Base-by-base conservation (phyloP, 2,797 vertebrate genomes). In the Ceyx erithaca region DNA sequence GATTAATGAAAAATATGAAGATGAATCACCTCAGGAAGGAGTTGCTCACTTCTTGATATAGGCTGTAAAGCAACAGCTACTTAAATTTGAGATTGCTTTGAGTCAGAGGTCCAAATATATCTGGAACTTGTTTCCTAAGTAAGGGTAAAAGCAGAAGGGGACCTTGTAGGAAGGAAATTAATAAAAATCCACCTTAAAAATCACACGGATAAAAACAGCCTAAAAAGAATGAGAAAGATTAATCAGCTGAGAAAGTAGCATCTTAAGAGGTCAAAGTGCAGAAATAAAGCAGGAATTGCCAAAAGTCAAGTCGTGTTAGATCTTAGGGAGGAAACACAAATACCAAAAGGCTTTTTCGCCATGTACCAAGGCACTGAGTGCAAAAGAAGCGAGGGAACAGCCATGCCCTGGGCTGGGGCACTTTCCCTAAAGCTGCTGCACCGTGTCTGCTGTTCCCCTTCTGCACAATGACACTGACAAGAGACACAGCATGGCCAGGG, bases 191-290 rank as follows among this genome's bases (percentile, higher is more conserved):
- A 87, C 79, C 33, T 89, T 89, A 69, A 93, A 85, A 92, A 80
- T 55, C 31, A 26, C 7, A 46, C 15, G 18, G 31, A 26, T 88
- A 84, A 79, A 66, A 80, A 69, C 20, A 85, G 14, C 10, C 51
- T 83, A 72, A 89, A 88, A 89, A 51, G 30, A 73, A 85, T 31
- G 14, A 83, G 57, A 57, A 71, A 87, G 61, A 64, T 58, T 78
- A 80, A 94, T 91, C 55, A 92, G 33, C 54, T 64, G 40, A 91
- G 58, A 95, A 94, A 69, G 51, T 54, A 87, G 25, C 37, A 87
- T 75, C 79, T 80, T 57, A 80, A 80, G 81, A 83, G 81, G 90
- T 92, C 89, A 90, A 92, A 95, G 91, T 28, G 62, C 58, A 93
- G 58, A 94, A 94, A 83, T 62, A 75, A 87, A 82, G 46, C 25